Evolutionary conservation across 92 coral and sea anemone genomes (phyloP), one percentile per base, ranked within the genome.

Genomic region (Meandrina meandrites): DNA sequence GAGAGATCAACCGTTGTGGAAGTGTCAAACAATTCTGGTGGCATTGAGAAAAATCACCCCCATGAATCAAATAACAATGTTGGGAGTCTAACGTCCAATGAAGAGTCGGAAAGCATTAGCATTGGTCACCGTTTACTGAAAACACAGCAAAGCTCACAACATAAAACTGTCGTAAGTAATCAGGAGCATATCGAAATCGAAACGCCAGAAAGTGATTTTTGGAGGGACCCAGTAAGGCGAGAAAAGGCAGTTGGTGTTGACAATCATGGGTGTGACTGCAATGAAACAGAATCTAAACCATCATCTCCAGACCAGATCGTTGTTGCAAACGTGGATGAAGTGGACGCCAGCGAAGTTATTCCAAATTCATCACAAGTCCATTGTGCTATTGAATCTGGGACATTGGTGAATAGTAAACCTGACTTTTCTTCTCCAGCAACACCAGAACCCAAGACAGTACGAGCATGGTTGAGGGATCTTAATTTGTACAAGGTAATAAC

Each of bases 401-500:
- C n/a, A n/a, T n/a, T n/a, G 9, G 40, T 1, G 69, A n/a, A 62
- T 22, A 62, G 8, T 56, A 56, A 53, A 45, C 45, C 47, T 78
- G 69, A 51, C 18, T 54, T 40, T 30, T 15, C 22, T 53, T 45
- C 31, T 8, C n/a, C 40, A 19, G 21, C 8, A 60, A 34, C 19
- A 60, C 17, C 34, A 17, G 17, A 27, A 31, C 69, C 66, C 12
- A 51, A 53, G 68, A 78, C 68, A 31, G n/a, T 56, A 78, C 22
- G 67, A 78, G 81, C 81, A 42, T 78, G 81, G 81, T 40, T 78
- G 9, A 54, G 16, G 68, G 67, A 78, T 78, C 45, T 32, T 32
- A 53, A n/a, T 31, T 58, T 78, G 27, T 78, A 78, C 27, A 78
- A 24, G 81, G 81, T 78, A 31, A 51, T 78, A 12, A 54, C 27